A percentile compares a stretch with the other conserved stretches of the same genome.
phyloP scores from a whole-genome alignment of 2,797 vertebrate genomes.

The Sebastes kiyomatsui region DNA sequence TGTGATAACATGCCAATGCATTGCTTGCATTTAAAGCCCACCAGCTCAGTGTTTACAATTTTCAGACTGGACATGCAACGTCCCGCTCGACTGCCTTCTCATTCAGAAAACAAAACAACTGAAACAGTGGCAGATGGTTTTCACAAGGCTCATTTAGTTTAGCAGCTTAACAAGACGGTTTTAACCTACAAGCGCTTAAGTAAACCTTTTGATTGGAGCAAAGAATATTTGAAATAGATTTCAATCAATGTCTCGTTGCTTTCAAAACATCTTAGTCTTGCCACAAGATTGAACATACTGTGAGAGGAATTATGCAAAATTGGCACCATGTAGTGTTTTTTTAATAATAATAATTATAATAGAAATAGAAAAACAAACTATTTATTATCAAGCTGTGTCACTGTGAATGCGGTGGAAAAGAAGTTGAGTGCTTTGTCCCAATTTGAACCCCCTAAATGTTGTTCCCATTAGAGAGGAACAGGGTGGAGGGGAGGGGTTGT shows the following conservation, averaged over 20 bases:
- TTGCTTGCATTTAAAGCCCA: constrained; percentile 24
- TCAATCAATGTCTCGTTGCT: constrained; percentile 38
- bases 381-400: constrained; percentile 24
- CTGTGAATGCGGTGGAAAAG: background rate
- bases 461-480: constrained; percentile 30
- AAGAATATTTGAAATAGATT: constrained; percentile 50
- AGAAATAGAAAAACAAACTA: constrained; percentile 3
- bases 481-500: background rate
- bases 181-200: constrained; percentile 55
- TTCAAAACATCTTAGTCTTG: constrained; percentile 9
- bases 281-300: constrained; percentile 17
- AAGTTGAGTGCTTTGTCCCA: constrained; percentile 31
- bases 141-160: constrained; percentile 73
- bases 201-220: constrained; percentile 61
- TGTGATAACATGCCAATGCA: constrained; percentile 1
- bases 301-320: constrained; percentile 23
- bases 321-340: constrained; percentile 9
- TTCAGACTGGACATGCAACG: constrained; percentile 31
- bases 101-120: constrained; percentile 59
- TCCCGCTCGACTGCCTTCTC: constrained; percentile 38
- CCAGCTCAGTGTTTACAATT: constrained; percentile 1
- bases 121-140: constrained; percentile 71
- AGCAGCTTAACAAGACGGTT: constrained; percentile 61
- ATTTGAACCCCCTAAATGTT: constrained; percentile 32
- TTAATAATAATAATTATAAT: constrained; percentile 13